phyloP scores from a whole-genome alignment of 2,888 invertebrate genomes.

The Camponotus fellah region DNA sequence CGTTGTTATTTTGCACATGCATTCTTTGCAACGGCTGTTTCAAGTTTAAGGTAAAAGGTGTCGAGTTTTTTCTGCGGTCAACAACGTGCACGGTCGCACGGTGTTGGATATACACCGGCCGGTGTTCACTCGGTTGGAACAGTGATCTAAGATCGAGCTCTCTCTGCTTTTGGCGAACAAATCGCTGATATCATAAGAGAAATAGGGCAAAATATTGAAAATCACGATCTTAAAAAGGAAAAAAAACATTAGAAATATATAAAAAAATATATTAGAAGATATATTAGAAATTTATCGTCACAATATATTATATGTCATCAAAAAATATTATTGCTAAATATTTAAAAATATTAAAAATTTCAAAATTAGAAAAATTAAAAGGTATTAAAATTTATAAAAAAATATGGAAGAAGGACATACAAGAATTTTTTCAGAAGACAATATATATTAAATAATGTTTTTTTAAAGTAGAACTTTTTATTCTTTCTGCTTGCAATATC shows the following conservation, averaged over 20 bases:
- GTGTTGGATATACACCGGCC: slow-evolving; percentile 82
- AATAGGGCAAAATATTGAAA: not conserved
- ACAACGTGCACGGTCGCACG: slow-evolving; percentile 77
- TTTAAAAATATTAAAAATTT: not conserved
- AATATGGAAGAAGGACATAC: not conserved
- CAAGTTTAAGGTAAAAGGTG: slow-evolving; percentile 78
- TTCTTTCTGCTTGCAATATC: not conserved
- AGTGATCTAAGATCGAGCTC: slow-evolving; percentile 70
- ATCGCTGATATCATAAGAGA: not conserved
- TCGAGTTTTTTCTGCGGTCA: slow-evolving; percentile 76
- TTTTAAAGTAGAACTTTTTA: not conserved
- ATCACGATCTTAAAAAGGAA: not conserved
- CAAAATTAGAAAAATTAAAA: not conserved
- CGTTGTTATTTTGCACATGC: slow-evolving; percentile 31
- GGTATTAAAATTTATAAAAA: not conserved
- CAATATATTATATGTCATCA: not conserved
- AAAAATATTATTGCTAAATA: not conserved
- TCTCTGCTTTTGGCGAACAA: slow-evolving; percentile 68
- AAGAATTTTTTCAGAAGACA: not conserved
- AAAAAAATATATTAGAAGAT: too few relatives aligned
- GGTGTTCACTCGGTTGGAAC: slow-evolving; percentile 80
- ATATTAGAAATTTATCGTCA: not conserved
- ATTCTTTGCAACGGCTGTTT: slow-evolving; percentile 53
- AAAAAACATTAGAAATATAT: not conserved
- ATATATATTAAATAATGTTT: not conserved